Percentiles rank a stretch among this genome's conserved stretches.
Evolutionary conservation across 2,113 vertebrate species (phyloP).

Genomic region (Takifugu flavidus): DNA sequence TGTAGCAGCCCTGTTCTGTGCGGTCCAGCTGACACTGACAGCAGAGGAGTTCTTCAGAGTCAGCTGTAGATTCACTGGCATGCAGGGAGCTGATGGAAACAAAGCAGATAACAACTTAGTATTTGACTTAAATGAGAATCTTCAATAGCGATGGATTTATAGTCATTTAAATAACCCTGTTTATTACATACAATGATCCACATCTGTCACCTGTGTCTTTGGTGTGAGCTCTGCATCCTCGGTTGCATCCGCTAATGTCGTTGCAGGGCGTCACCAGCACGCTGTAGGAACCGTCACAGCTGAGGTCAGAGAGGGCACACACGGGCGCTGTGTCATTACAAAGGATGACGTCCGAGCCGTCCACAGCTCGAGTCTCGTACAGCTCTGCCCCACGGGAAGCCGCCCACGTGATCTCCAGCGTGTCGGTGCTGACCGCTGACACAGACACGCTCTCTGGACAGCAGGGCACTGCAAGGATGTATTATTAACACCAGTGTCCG

Average conservation of each 20-base stretch:
- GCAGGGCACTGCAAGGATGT: constrained; percentile 79
- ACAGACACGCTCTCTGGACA: constrained; percentile 79
- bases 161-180: too few relatives aligned
- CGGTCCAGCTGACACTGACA: constrained; percentile 76
- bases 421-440: constrained; percentile 75
- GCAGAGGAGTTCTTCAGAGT: constrained; percentile 61
- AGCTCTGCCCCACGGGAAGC: constrained; percentile 82
- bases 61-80: constrained; percentile 77
- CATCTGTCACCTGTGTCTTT: constrained; percentile 78
- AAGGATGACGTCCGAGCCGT: constrained; percentile 45
- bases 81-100: constrained; percentile 82
- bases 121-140: neutral
- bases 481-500: neutral
- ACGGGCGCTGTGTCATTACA: constrained; percentile 82
- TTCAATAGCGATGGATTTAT: neutral
- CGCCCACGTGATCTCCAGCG: constrained; percentile 79
- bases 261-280: constrained; percentile 82
- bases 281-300: constrained; percentile 78
- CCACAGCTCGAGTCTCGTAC: constrained; percentile 78
- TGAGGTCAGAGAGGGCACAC: constrained; percentile 83
- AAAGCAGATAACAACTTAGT: neutral
- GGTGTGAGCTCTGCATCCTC: constrained; percentile 67
- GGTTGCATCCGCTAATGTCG: constrained; percentile 80
- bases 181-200: too few relatives aligned
- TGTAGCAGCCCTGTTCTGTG: constrained; percentile 70